These are phyloP conservation scores for Chaetogeoica ovagalla DNA, from an alignment of 2,888 invertebrate genomes.

Conservation along the genomic window DNA sequence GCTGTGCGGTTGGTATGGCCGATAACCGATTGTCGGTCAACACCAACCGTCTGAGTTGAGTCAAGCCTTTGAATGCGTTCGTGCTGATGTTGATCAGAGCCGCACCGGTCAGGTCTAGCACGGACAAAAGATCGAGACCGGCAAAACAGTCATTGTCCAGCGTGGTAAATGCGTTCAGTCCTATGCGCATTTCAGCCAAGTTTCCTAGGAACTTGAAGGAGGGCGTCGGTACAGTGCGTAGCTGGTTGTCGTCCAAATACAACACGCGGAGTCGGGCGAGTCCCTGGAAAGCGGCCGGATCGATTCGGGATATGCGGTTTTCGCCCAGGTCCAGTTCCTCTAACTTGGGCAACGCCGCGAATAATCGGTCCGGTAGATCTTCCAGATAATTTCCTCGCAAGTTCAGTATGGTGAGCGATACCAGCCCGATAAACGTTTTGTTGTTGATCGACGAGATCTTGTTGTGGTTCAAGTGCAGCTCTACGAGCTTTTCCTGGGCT, in stretches of 20 bases:
- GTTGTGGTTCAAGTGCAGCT: constrained; percentile 81
- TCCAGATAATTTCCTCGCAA: constrained; percentile 80
- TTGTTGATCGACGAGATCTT: constrained; percentile 80
- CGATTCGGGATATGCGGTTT: constrained; percentile 80
- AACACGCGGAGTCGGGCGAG: constrained; percentile 75
- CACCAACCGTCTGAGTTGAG: constrained; percentile 75
- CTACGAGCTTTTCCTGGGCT: constrained; percentile 79
- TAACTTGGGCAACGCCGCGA: constrained; percentile 73
- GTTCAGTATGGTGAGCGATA: constrained; percentile 77
- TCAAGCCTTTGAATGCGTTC: constrained; percentile 75
- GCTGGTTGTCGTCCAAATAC: constrained; percentile 81
- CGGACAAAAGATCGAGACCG: constrained; percentile 73
- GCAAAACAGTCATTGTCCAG: constrained; percentile 78
- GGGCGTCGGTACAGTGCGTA: constrained; percentile 75
- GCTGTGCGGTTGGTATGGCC: constrained; percentile 74
- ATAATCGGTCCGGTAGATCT: constrained; percentile 74
- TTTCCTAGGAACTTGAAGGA: constrained; percentile 74
- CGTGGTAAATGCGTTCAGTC: constrained; percentile 77
- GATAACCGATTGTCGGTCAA: constrained; percentile 78
- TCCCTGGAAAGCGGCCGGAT: constrained; percentile 76
- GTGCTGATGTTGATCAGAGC: constrained; percentile 78
- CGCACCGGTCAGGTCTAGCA: constrained; percentile 79
- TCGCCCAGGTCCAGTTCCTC: constrained; percentile 85
- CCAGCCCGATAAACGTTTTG: constrained; percentile 77
- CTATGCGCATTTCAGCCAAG: constrained; percentile 81